Base-by-base conservation (phyloP, 2,113 vertebrate species). In the Lophotis ruficrista region DNA sequence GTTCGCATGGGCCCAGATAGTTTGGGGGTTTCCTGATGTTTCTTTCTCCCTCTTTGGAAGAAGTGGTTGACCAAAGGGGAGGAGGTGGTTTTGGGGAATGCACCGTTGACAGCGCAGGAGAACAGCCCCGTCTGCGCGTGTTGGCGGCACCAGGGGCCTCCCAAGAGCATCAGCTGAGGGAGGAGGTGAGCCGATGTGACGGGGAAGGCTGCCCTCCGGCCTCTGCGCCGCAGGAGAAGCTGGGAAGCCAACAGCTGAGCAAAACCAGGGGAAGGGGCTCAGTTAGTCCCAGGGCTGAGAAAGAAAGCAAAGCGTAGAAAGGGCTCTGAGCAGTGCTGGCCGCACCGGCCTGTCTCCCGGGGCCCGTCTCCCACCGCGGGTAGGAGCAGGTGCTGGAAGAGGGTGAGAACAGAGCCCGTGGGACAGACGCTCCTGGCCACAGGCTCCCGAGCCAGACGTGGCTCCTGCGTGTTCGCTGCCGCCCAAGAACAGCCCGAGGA, bases 271-370 rank as follows among this genome's bases (percentile, higher is more conserved):
- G 33, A 66, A 45, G 69, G 31, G 53, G 25, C 53, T 60, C 41
- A 64, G 48, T n/a, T 33, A 62, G 41, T 25, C 51, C 33, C 70
- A 38, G 37, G 31, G 16, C 33, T 60, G 51, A 23, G 45, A 38
- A 76, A 60, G 43, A 60, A 11, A 35, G 5, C 3, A 4, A 45
- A 31, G 65, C 2, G 0, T 11, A 38, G 43, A 28, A 65, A 72
- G 33, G 35, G 47, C 48, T 77, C 60, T 25, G 45, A 68, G 54
- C 38, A 17, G 22, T 23, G n/a, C 58, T 58, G 60, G 51, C 9
- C 0, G 2, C 21, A 43, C 43, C 15, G 51, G 17, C 47, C 16
- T 2, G 8, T 60, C 37, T 25, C 33, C 28, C 0, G 1, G 20
- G 13, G 8, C 48, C 72, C 3, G 4, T n/a, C 23, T 72, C 66